A percentile compares a stretch with the other conserved stretches of the same genome.
These are phyloP conservation scores for Galaxea fascicularis DNA, from an alignment of 92 coral and sea anemone species.

Conservation along the genomic window DNA sequence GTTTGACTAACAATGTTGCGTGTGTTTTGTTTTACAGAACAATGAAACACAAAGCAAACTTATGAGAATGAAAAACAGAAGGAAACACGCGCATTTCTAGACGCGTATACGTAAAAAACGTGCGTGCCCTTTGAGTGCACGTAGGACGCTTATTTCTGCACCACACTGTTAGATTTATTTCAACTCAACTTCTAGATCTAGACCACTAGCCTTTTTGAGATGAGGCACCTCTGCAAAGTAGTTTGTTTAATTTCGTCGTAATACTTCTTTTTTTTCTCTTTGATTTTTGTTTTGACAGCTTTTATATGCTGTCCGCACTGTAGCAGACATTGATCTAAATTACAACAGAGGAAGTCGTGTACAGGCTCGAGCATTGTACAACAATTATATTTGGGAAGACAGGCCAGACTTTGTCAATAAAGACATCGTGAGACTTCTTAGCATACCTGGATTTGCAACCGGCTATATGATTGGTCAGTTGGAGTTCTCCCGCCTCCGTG, in stretches of 20 bases:
- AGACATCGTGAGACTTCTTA: slow-evolving; percentile 61
- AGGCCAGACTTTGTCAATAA: slow-evolving; percentile 26
- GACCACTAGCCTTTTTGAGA: too few relatives aligned
- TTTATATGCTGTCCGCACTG: slow-evolving; percentile 70
- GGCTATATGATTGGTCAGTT: slow-evolving; percentile 69
- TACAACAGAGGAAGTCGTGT: slow-evolving; percentile 21
- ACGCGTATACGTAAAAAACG: too few relatives aligned
- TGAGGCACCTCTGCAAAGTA: too few relatives aligned
- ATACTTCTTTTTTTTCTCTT: not conserved
- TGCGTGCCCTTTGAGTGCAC: too few relatives aligned
- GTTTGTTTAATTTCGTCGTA: not conserved
- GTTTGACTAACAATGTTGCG: too few relatives aligned
- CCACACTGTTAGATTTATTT: too few relatives aligned
- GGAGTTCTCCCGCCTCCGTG: slow-evolving; percentile 57
- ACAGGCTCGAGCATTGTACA: slow-evolving; percentile 41
- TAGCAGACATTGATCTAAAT: slow-evolving; percentile 69
- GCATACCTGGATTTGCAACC: slow-evolving; percentile 49
- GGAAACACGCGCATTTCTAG: too few relatives aligned
- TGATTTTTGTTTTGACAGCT: slow-evolving; percentile 40
- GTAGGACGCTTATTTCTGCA: too few relatives aligned
- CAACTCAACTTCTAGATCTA: too few relatives aligned
- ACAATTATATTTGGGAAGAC: slow-evolving; percentile 48
- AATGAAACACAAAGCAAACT: too few relatives aligned
- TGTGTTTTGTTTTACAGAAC: too few relatives aligned
- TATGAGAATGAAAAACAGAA: too few relatives aligned